Conservation (phyloP, 2,113 vertebrate species). For the Gadus macrocephalus region DNA sequence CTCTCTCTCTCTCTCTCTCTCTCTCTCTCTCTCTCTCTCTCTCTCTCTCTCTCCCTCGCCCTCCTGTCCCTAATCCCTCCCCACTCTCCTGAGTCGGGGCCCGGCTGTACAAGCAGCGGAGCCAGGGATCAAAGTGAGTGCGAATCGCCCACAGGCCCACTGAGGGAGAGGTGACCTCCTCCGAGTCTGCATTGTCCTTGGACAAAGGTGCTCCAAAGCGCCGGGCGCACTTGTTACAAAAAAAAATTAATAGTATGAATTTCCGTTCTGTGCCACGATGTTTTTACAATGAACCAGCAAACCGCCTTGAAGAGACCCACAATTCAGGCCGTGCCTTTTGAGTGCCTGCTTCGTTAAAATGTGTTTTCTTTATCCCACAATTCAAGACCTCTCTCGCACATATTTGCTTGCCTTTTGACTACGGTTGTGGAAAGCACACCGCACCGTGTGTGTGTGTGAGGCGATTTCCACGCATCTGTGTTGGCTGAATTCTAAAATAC, state of each 20-base stretch:
- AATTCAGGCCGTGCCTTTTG: slow-evolving; percentile 24
- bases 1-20: slow-evolving; percentile 11
- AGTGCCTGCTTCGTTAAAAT: slow-evolving; percentile 3
- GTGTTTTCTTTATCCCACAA: neutral
- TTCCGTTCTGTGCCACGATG: slow-evolving; percentile 33
- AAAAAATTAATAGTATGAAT: neutral
- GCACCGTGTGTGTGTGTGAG: slow-evolving; percentile 4
- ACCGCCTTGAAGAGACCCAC: slow-evolving; percentile 28
- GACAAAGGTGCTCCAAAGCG: slow-evolving; percentile 55
- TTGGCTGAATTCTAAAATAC: slow-evolving; percentile 31
- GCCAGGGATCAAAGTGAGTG: slow-evolving; percentile 58
- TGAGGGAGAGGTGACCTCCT: slow-evolving; percentile 55
- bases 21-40: slow-evolving; percentile 29
- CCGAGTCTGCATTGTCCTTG: slow-evolving; percentile 59
- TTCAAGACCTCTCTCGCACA: no score
- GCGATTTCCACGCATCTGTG: slow-evolving; percentile 17
- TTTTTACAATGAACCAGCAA: slow-evolving; percentile 38
- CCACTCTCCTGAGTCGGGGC: slow-evolving; percentile 47
- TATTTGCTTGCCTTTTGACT: neutral
- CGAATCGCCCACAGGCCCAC: slow-evolving; percentile 51
- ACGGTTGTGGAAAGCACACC: slow-evolving; percentile 13
- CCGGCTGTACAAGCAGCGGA: slow-evolving; percentile 43
- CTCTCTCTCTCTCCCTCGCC: slow-evolving; percentile 24
- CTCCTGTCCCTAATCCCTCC: slow-evolving; percentile 58
- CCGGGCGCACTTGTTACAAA: slow-evolving; percentile 35